A percentile compares a stretch with the other conserved stretches of the same genome.
These are phyloP conservation scores for Dromiciops gliroides DNA, from an alignment of 2,113 vertebrate species.

Conservation along the genomic window DNA sequence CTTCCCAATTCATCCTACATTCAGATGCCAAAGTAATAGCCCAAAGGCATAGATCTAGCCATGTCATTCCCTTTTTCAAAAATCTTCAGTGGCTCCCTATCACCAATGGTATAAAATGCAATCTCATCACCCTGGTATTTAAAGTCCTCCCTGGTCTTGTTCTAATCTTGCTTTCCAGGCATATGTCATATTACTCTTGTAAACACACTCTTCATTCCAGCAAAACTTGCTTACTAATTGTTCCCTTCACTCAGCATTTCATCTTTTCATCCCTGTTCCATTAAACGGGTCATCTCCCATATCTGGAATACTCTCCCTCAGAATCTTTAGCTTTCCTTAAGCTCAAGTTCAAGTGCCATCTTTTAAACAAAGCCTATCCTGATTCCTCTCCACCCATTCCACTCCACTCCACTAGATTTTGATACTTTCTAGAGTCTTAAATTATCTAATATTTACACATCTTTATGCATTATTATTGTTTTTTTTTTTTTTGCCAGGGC, in stretches of 20 bases:
- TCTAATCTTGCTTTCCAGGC: no score
- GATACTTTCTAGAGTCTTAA: background rate
- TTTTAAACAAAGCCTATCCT: background rate
- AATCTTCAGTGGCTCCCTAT: no score
- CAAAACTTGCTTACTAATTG: no score
- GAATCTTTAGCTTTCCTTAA: background rate
- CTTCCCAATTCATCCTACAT: fast-evolving
- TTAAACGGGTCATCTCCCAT: background rate
- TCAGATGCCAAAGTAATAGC: background rate
- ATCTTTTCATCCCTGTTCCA: no score
- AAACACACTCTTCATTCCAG: no score
- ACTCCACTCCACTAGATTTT: background rate
- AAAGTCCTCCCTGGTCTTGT: fast-evolving
- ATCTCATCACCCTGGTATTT: background rate
- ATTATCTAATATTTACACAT: background rate
- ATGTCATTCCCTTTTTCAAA: background rate
- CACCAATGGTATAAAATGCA: background rate
- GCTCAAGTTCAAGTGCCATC: background rate
- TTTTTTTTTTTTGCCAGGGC: no score
- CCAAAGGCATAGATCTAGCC: no score
- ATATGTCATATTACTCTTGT: no score
- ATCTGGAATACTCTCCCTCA: background rate
- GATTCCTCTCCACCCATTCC: no score
- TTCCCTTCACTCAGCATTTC: background rate
- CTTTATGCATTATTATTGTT: no score